phyloP scores from a whole-genome alignment of 1,140 invertebrate genomes.

The Orchesella cincta region DNA sequence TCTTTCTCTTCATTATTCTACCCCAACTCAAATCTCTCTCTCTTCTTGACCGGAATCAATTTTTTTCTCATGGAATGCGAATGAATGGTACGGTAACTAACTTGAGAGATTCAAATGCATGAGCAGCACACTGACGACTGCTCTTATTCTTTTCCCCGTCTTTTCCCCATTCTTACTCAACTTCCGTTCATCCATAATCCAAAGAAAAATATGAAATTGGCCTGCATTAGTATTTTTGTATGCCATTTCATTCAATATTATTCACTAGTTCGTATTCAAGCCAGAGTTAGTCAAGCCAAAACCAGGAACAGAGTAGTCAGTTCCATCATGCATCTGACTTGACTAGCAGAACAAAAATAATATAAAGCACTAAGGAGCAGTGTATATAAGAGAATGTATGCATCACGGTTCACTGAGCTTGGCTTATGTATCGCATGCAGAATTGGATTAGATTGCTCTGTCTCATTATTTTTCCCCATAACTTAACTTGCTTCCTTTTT shows the following conservation, averaged over 20 bases:
- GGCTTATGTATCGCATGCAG: constrained; percentile 26
- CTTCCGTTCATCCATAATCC: constrained; percentile 25
- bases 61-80: constrained; percentile 29
- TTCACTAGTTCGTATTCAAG: neutral
- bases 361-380: neutral
- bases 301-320: constrained; percentile 4
- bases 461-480: constrained; percentile 30
- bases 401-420: constrained; percentile 22
- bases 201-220: constrained; percentile 28
- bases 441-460: constrained; percentile 26
- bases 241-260: constrained; percentile 18
- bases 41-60: constrained; percentile 23
- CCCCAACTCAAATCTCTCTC: constrained; percentile 13
- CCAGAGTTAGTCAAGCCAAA: constrained; percentile 8
- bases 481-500: constrained; percentile 29
- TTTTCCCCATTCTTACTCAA: neutral
- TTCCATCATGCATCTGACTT: constrained; percentile 24
- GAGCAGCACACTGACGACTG: neutral
- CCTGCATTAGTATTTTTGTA: constrained; percentile 7
- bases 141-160: neutral
- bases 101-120: constrained; percentile 20
- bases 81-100: constrained; percentile 22
- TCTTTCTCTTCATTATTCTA: constrained; percentile 13
- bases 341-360: neutral
- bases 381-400: constrained; percentile 18